Conservation (phyloP, 2,113 vertebrate genomes). For the Pelecanoides urinatrix region DNA sequence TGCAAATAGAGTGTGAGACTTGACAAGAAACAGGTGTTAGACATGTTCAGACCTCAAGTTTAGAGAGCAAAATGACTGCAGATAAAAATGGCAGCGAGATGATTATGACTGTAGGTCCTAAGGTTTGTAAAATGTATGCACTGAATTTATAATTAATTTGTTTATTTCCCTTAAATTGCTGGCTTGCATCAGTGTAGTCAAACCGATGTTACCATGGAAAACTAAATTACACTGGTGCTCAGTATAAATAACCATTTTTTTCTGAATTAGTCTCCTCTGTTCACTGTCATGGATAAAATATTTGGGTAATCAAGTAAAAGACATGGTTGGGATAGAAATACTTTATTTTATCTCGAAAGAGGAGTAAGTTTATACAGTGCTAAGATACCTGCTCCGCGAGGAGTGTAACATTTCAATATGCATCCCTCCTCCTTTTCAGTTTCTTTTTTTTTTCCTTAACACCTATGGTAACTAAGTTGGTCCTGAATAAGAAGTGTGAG, state of each 20-base stretch:
- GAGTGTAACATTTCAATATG: slow-evolving; percentile 2
- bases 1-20: slow-evolving; percentile 46
- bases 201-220: background rate
- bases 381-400: slow-evolving; percentile 17
- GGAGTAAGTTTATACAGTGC: slow-evolving; percentile 45
- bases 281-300: background rate
- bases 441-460: background rate
- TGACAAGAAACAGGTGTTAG: slow-evolving; percentile 39
- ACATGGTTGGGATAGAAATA: slow-evolving; percentile 54
- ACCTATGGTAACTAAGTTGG: slow-evolving; percentile 8
- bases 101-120: background rate
- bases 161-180: background rate
- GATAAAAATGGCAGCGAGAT: background rate
- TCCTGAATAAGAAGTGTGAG: slow-evolving; percentile 41
- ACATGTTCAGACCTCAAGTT: background rate
- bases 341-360: slow-evolving; percentile 54
- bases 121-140: background rate
- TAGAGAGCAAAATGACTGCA: background rate
- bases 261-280: background rate
- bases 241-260: background rate
- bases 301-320: slow-evolving; percentile 48
- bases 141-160: background rate
- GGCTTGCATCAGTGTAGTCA: background rate
- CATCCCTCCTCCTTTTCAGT: background rate
- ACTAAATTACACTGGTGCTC: background rate